Evolutionary conservation across 2,888 invertebrate genomes (phyloP), one percentile per base, ranked within the genome.

Genomic region (Leptinotarsa juncta): DNA sequence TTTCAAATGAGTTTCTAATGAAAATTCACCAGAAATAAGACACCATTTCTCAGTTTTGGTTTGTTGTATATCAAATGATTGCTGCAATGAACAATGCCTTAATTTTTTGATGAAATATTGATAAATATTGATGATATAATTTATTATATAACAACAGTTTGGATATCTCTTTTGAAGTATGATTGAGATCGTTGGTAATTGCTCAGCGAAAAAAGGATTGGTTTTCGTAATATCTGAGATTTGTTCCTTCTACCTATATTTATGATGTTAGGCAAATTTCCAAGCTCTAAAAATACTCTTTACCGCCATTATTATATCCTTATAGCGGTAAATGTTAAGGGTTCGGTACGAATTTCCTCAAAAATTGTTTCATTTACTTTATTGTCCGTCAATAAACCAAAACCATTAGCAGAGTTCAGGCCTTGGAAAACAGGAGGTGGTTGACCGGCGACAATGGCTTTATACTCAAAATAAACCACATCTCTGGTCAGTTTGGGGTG

Each of bases 401-500:
- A 70, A 32, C 74, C 74, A 71, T 74, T 74, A 71, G 68, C 55
- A 74, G 65, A 71, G 49, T 68, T 67, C 67, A 49, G 74, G 57
- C 74, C 74, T 71, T 71, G 60, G 60, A 55, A 57, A 69, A 50
- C 65, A 65, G 69, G 49, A 15, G 62, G 62, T 62, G 62, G 32
- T 32, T 62, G 62, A 62, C 62, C 18, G 15, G 49, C 18, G 49
- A 70, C 70, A 73, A 70, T 70, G 71, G 67, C 71, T 72, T 74
- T 76, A 69, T 57, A 20, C 74, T 71, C 73, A 71, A 72, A 79
- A 82, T 82, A 81, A 83, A 83, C 83, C 83, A 70, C 82, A 83
- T 79, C 80, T 82, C 68, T 81, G 83, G 82, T 81, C 77, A 79
- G 71, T 80, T 79, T 79, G 78, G 80, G 82, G 80, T 80, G 75